phyloP scores from a whole-genome alignment of 2,888 invertebrate genomes.

The Orthonevra nobilis region DNA sequence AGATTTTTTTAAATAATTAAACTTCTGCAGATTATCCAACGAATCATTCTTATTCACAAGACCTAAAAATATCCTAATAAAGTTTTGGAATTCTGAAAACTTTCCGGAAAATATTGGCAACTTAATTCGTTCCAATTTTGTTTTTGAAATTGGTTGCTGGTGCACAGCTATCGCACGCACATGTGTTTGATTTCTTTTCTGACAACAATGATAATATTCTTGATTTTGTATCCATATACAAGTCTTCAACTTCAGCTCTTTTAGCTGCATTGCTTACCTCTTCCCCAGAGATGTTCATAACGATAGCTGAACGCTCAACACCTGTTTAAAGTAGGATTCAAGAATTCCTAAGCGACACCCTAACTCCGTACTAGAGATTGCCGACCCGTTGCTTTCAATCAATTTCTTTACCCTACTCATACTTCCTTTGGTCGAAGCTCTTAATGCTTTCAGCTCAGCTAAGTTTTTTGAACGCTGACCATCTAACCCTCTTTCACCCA shows the following conservation, averaged over 20 bases:
- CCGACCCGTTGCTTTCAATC: constrained; percentile 27
- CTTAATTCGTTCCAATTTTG: too few species aligned
- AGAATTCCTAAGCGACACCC: constrained; percentile 60
- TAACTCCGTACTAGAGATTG: constrained; percentile 27
- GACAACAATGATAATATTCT: constrained; percentile 33
- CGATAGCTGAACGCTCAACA: constrained; percentile 28
- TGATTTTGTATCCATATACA: constrained; percentile 42
- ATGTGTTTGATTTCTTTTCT: neutral
- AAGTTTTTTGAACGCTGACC: too few species aligned
- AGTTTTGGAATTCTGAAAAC: constrained; percentile 55
- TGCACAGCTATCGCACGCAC: constrained; percentile 30
- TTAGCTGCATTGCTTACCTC: constrained; percentile 6
- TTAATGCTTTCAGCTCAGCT: constrained; percentile 25
- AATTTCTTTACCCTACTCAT: constrained; percentile 54
- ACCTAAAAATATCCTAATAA: constrained; percentile 42
- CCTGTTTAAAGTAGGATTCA: constrained; percentile 59
- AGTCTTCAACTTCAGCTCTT: constrained; percentile 45
- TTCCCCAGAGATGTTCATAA: constrained; percentile 21
- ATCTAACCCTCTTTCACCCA: too few species aligned
- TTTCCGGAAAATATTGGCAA: constrained; percentile 47
- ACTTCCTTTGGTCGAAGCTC: constrained; percentile 38
- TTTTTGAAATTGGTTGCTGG: neutral
- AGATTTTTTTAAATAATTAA: neutral
- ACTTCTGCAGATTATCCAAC: constrained; percentile 38
- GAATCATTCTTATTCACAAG: constrained; percentile 44